Conservation (phyloP, 2,797 vertebrate genomes). For the Champsocephalus esox region DNA sequence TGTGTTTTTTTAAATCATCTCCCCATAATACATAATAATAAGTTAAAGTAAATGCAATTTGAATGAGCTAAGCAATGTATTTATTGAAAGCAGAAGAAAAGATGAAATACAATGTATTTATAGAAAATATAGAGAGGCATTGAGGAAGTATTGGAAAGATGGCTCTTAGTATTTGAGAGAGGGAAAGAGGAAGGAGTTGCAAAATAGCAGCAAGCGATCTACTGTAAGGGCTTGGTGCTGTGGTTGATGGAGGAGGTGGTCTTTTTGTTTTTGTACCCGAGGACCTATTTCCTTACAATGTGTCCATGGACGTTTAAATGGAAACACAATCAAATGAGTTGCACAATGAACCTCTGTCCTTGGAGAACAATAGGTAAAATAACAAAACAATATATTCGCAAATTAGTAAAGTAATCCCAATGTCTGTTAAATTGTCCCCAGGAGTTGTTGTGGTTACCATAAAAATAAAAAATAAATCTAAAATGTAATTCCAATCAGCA, state of each 20-base stretch:
- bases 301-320: conserved; percentile 1
- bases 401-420: conserved; percentile 15
- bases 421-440: background rate
- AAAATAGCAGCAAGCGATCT: background rate
- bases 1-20: background rate
- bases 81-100: background rate
- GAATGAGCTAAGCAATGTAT: too few species aligned
- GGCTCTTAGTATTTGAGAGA: background rate
- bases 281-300: background rate
- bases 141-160: background rate
- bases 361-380: background rate
- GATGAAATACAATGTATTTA: background rate
- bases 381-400: conserved; percentile 8
- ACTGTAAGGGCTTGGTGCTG: background rate
- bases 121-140: background rate
- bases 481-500: conserved; percentile 36
- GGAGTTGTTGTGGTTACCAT: conserved; percentile 28
- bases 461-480: conserved; percentile 6
- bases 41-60: too few species aligned
- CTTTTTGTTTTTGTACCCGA: background rate
- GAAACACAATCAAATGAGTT: conserved; percentile 5
- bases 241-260: background rate
- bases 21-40: too few species aligned
- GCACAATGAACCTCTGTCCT: background rate
- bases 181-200: too few species aligned